Conservation (phyloP, 1,140 invertebrate species). For the Artemia franciscana region DNA sequence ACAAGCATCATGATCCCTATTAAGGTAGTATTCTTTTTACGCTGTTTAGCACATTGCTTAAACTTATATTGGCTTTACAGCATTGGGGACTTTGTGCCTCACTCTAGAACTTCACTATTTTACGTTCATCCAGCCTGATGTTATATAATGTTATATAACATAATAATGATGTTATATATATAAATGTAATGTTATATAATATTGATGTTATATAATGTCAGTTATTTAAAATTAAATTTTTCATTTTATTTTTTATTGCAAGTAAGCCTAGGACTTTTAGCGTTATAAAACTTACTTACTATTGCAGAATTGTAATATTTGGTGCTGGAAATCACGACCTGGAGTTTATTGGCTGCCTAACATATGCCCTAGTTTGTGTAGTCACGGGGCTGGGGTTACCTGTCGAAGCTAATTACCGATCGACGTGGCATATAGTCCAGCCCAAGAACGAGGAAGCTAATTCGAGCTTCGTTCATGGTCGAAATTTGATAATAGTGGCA, state of each 20-base stretch:
- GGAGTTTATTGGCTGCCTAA: constrained; percentile 84
- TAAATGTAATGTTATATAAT: too few relatives aligned
- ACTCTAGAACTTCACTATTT: too few relatives aligned
- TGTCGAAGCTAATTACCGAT: constrained; percentile 33
- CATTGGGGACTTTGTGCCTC: too few relatives aligned
- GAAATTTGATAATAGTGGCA: constrained; percentile 65
- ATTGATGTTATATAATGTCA: constrained; percentile 11
- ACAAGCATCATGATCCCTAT: too few relatives aligned
- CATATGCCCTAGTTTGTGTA: constrained; percentile 79
- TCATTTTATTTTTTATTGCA: not conserved
- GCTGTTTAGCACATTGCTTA: too few relatives aligned
- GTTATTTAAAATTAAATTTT: not conserved
- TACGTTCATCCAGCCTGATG: too few relatives aligned
- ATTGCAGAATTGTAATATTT: constrained; percentile 50
- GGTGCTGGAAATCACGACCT: constrained; percentile 80
- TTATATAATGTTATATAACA: too few relatives aligned
- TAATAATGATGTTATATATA: too few relatives aligned
- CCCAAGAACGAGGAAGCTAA: constrained; percentile 46
- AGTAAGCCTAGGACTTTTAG: not conserved
- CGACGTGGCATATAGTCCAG: constrained; percentile 55
- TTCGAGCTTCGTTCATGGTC: constrained; percentile 41
- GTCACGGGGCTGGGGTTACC: constrained; percentile 71
- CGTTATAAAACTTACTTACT: not conserved
- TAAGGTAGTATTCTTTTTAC: too few relatives aligned
- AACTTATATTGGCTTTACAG: too few relatives aligned